Evolutionary conservation across 2,797 vertebrate species (phyloP).

Genomic region (Tiaroga cobitis): DNA sequence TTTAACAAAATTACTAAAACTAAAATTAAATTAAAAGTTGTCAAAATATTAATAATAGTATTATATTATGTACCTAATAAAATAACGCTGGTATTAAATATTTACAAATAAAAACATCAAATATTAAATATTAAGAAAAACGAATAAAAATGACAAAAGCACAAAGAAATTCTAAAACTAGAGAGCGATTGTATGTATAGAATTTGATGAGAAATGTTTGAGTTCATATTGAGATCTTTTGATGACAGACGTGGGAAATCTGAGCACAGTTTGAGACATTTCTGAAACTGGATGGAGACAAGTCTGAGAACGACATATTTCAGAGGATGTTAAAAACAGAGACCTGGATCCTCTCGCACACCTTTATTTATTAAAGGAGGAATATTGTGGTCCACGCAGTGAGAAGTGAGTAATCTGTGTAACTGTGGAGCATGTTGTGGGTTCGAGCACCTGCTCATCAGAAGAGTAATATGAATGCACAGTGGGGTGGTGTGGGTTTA

Average conservation of each 20-base stretch:
- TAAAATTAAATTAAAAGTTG: background rate
- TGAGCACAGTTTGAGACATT: background rate
- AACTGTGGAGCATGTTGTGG: slow-evolving; percentile 11
- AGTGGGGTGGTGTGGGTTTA: slow-evolving; percentile 59
- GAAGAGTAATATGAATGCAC: slow-evolving; percentile 47
- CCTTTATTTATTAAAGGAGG: background rate
- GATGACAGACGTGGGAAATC: background rate
- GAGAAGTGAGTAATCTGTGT: slow-evolving; percentile 21
- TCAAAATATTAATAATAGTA: background rate
- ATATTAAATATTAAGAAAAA: background rate
- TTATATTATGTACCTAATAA: background rate
- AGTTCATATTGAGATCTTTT: background rate
- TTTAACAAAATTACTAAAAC: background rate
- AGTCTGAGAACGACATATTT: background rate
- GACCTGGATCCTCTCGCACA: too few species aligned
- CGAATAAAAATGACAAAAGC: background rate
- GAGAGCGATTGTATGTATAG: background rate
- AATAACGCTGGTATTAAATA: background rate
- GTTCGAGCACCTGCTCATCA: slow-evolving; percentile 55
- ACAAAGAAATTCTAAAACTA: background rate
- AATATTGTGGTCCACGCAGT: background rate
- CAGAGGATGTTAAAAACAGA: background rate
- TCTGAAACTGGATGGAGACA: background rate
- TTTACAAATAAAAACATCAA: background rate
- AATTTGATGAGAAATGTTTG: background rate